Conservation (phyloP, 1,140 invertebrate genomes). For the Polypedilum vanderplanki region DNA sequence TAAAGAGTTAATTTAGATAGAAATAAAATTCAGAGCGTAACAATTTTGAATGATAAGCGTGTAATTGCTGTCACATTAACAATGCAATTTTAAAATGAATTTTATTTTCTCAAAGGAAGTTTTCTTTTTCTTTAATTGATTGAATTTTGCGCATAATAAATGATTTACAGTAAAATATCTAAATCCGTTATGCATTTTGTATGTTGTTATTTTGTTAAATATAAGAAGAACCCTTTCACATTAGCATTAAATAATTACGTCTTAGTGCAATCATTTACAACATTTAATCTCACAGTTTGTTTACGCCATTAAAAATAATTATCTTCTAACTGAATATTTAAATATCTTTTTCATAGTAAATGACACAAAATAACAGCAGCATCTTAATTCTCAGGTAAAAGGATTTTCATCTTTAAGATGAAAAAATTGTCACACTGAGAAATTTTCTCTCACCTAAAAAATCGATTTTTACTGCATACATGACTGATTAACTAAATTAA, state of each 20-base stretch:
- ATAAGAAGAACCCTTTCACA: not conserved
- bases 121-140: not conserved
- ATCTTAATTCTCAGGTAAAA: not conserved
- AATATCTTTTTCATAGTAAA: not conserved
- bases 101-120: too few relatives aligned
- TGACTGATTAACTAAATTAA: not conserved
- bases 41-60: conserved; percentile 10
- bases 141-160: not conserved
- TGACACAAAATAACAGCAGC: not conserved
- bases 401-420: not conserved
- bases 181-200: too few relatives aligned
- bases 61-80: not conserved
- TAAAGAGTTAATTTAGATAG: not conserved
- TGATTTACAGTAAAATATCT: not conserved
- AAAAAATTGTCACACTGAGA: conserved; percentile 12
- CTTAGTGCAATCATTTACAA: conserved; percentile 8
- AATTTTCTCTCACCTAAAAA: not conserved
- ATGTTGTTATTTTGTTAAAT: too few relatives aligned
- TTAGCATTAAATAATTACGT: not conserved
- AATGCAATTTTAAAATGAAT: not conserved
- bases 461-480: not conserved
- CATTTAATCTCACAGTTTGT: conserved; percentile 18
- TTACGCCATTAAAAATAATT: conserved; percentile 19
- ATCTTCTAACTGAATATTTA: conserved; percentile 7
- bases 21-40: not conserved